A percentile compares a stretch with the other conserved stretches of the same genome.
Evolutionary conservation across 2,113 vertebrate species (phyloP).

Genomic region (Megaptera novaeangliae): DNA sequence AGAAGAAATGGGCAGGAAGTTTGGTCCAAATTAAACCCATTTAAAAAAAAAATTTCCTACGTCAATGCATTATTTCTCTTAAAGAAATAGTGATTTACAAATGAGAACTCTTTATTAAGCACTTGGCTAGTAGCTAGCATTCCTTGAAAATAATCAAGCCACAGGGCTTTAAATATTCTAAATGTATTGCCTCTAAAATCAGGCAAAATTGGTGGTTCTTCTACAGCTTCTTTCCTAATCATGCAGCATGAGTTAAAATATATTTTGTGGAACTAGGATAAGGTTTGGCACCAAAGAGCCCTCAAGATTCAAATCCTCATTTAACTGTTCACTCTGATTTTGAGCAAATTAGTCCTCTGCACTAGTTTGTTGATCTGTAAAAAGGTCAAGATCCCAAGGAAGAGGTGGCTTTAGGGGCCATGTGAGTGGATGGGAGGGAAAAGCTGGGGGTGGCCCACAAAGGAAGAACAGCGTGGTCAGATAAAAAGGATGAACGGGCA

Average conservation of each 20-base stretch:
- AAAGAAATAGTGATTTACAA: background rate
- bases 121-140: background rate
- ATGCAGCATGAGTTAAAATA: background rate
- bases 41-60: background rate
- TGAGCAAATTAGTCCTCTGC: background rate
- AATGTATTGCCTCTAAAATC: background rate
- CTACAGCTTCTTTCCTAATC: background rate
- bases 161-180: background rate
- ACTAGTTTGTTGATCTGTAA: background rate
- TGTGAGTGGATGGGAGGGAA: background rate
- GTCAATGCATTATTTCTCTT: background rate
- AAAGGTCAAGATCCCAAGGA: background rate
- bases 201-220: background rate
- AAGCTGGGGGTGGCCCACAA: background rate
- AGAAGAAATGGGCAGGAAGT: background rate
- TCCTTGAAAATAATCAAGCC: conserved; percentile 9
- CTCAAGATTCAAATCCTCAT: background rate
- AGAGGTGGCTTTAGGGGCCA: background rate
- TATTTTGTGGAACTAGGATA: background rate
- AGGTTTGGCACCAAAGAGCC: background rate
- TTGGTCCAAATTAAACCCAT: background rate
- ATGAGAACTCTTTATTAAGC: background rate
- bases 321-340: background rate
- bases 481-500: background rate
- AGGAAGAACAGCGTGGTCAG: background rate